These are phyloP conservation scores for Sclerurus mexicanus DNA, from an alignment of 2,113 vertebrate species.

Conservation along the genomic window DNA sequence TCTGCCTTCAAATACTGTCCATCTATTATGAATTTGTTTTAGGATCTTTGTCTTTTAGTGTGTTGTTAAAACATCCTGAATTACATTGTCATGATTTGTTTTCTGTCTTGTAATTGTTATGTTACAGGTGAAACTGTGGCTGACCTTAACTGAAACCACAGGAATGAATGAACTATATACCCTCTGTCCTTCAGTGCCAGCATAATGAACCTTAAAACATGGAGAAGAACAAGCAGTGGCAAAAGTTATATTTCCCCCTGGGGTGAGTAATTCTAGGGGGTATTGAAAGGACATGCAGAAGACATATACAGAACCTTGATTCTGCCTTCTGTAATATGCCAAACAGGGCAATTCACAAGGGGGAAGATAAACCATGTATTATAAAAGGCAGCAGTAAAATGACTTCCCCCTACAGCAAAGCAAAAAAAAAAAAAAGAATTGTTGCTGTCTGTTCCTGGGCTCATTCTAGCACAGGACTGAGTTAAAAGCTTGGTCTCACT, in stretches of 20 bases:
- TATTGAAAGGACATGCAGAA: not conserved
- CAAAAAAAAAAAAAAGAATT: not conserved
- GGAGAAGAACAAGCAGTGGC: not conserved
- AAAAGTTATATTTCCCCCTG: not conserved
- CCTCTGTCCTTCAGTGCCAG: not conserved
- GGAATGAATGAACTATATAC: not conserved
- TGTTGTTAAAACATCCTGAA: constrained; percentile 11
- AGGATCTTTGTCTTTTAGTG: not conserved
- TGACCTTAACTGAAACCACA: not conserved
- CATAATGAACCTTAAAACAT: not conserved
- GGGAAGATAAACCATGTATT: not conserved
- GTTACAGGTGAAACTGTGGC: not conserved
- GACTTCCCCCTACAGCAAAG: not conserved
- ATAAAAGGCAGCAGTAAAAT: not conserved
- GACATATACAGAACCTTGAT: not conserved
- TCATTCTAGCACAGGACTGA: not conserved
- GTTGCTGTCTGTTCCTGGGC: not conserved
- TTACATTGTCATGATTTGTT: constrained; percentile 26
- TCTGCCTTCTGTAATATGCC: not conserved
- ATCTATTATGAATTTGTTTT: not conserved
- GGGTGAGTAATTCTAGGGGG: not conserved
- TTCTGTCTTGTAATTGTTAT: not conserved
- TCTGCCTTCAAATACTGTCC: not conserved
- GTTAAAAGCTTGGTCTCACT: not conserved
- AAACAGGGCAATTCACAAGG: not conserved